phyloP scores from a whole-genome alignment of 2,797 vertebrate species.

The Enteromius viviparus region DNA sequence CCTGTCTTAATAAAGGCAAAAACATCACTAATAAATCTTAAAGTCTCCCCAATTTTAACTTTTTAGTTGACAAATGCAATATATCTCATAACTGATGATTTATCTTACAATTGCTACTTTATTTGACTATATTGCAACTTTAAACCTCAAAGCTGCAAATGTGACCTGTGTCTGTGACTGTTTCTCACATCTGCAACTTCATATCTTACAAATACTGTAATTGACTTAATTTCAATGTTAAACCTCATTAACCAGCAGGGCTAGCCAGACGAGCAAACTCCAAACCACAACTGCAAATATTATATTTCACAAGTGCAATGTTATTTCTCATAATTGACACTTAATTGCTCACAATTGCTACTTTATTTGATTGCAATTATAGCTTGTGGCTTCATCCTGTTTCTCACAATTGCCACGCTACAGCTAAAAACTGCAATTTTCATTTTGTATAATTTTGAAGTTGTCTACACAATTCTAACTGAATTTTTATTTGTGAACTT shows the following conservation, averaged over 20 bases:
- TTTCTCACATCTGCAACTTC: background rate
- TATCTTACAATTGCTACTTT: background rate
- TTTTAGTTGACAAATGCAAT: background rate
- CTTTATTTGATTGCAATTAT: background rate
- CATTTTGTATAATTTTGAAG: background rate
- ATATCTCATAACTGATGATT: background rate
- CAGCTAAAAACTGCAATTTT: background rate
- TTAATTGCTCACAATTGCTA: background rate
- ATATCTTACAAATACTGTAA: background rate
- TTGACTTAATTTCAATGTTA: too few species aligned
- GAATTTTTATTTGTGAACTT: background rate
- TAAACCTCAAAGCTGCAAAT: background rate
- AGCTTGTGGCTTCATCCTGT: background rate
- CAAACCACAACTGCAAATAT: background rate
- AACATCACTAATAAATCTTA: too few species aligned
- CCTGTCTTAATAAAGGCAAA: too few species aligned
- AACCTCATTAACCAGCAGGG: too few species aligned
- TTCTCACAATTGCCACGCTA: background rate
- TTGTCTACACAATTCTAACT: background rate
- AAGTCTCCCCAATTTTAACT: background rate
- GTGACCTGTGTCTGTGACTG: background rate
- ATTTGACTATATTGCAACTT: background rate
- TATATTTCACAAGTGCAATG: background rate
- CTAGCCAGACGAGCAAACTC: too few species aligned
- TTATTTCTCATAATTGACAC: background rate